A percentile compares a stretch with the other conserved stretches of the same genome.
phyloP scores from a whole-genome alignment of 2,888 invertebrate genomes.

The Nemapogon koenigi region DNA sequence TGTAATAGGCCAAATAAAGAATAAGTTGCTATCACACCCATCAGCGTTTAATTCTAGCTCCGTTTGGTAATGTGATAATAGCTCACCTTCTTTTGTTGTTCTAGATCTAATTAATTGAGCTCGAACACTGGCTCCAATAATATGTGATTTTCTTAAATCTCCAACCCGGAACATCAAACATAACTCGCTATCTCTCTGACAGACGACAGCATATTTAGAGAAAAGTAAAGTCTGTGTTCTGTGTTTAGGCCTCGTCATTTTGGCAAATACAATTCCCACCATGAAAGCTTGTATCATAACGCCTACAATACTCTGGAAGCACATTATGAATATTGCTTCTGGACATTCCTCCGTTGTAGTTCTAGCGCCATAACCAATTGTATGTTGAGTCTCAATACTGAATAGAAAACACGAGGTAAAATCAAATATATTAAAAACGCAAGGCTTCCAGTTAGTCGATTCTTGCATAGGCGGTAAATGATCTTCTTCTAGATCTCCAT shows the following conservation, averaged over 20 bases:
- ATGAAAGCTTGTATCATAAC: constrained; percentile 82
- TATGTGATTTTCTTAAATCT: constrained; percentile 89
- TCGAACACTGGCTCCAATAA: constrained; percentile 86
- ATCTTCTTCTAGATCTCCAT: constrained; percentile 78
- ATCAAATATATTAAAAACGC: constrained; percentile 78
- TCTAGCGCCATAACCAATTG: constrained; percentile 88
- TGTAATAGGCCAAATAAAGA: constrained; percentile 94
- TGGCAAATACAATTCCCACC: constrained; percentile 88
- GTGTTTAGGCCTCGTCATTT: constrained; percentile 90
- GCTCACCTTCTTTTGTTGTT: constrained; percentile 86
- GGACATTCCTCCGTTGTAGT: constrained; percentile 89
- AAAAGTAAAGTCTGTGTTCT: constrained; percentile 89
- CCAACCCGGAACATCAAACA: constrained; percentile 89
- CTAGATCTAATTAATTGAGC: constrained; percentile 83
- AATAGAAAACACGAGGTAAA: constrained; percentile 91
- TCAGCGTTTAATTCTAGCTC: constrained; percentile 75
- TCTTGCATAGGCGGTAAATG: constrained; percentile 60
- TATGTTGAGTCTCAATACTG: constrained; percentile 92
- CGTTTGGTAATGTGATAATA: constrained; percentile 80
- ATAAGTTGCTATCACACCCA: constrained; percentile 81
- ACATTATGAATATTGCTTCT: constrained; percentile 89
- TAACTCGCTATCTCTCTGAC: constrained; percentile 81
- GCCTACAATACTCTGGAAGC: constrained; percentile 86
- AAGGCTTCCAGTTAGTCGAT: constrained; percentile 73
- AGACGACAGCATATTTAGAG: constrained; percentile 83